Evolutionary conservation across 2,113 vertebrate species (phyloP), one percentile per base, ranked within the genome.

Genomic region (Ellobius talpinus): DNA sequence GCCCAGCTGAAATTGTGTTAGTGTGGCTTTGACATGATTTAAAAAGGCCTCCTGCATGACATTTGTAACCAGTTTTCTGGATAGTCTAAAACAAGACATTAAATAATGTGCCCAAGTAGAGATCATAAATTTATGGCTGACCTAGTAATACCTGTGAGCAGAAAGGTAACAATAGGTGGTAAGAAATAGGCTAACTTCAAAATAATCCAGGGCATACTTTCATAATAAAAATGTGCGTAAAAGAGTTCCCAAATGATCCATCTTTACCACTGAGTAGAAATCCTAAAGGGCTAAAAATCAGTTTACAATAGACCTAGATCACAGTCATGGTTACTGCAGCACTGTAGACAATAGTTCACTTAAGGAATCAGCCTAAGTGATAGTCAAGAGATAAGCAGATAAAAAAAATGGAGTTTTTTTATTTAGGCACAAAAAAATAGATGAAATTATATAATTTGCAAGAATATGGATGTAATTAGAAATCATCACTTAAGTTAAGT

Each of bases 1-100:
- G 91, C 92, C 55, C 89, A 92, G 78, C 81, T 87, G 55, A 96
- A 97, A 96, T 96, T 89, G 68, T 89, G 73, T 97, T 96, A 94
- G 58, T 87, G 50, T 39, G 93, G 9, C 13, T 92, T 87, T 96
- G 96, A 94, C 16, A 16, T 82, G 90, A 93, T 97, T 97, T 97
- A 94, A 91, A 97, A 93, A 97, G 90, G 81, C 84, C 90, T 97
- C 88, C 50, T 63, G 90, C 76, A 77, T 90, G 50, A 55, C 65
- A 2, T 92, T 97, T 84, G 29, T 45, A 42, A n/a, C 73, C 90
- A 89, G 74, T 97, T 97, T 98, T 90, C 96, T 93, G 85, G 85
- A 50, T 65, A 36, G 16, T 68, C 85, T 47, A 97, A 97, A 95
- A 88, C 95, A 92, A 97, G 76, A 92, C 93, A 78, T 97, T 86